Conservation (phyloP, 2,113 vertebrate genomes). For the Podiceps cristatus region DNA sequence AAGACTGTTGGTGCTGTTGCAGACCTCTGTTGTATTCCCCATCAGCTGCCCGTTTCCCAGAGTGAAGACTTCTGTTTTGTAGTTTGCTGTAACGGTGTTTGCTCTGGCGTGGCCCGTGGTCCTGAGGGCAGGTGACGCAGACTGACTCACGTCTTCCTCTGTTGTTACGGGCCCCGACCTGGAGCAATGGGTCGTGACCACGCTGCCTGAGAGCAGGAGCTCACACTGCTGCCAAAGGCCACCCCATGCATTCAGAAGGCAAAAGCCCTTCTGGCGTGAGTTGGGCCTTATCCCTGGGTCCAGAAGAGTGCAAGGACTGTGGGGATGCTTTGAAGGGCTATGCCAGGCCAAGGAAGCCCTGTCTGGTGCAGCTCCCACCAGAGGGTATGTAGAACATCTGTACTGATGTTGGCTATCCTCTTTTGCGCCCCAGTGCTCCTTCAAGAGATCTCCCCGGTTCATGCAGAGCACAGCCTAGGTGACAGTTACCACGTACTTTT, state of each 20-base stretch:
- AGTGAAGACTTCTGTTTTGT: not conserved
- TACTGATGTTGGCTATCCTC: not conserved
- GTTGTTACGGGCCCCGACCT: not conserved
- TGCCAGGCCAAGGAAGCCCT: not conserved
- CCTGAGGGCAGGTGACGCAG: not conserved
- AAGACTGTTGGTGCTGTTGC: not conserved
- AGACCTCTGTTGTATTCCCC: not conserved
- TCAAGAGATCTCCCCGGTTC: not conserved
- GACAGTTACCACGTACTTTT: not conserved
- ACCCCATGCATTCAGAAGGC: not conserved
- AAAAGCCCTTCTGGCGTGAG: not conserved
- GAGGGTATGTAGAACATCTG: not conserved
- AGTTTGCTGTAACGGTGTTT: not conserved
- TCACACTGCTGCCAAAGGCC: not conserved
- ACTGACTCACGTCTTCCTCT: not conserved
- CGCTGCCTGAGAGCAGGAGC: not conserved
- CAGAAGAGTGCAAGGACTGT: not conserved
- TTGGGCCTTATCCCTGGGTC: not conserved
- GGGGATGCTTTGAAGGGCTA: not conserved
- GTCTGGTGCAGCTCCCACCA: not conserved
- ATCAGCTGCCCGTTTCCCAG: not conserved
- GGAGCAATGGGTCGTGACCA: accelerated
- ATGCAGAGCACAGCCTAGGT: not conserved
- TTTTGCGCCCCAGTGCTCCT: not conserved
- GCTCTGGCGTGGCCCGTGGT: accelerated